Evolutionary conservation across 1,140 invertebrate species (phyloP), one percentile per base, ranked within the genome.

Genomic region (Drosophila repletoides): DNA sequence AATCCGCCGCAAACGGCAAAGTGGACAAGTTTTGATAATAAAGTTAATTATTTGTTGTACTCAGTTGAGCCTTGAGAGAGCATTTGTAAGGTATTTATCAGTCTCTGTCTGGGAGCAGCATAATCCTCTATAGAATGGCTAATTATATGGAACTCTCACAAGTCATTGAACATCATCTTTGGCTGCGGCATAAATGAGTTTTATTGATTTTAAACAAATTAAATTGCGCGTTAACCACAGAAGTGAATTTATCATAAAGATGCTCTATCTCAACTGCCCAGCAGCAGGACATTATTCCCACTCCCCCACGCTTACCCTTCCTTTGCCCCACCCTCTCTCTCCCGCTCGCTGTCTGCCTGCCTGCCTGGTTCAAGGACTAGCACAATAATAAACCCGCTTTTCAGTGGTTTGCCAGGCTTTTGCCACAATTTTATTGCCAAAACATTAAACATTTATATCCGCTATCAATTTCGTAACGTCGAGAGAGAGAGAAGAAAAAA

Each of bases 391-490:
- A n/a, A 0, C 33, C 2, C 28, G 15, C 9, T 34, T 31, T 48
- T 53, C 43, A 21, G 24, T 33, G 49, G 45, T 36, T 63, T 34
- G 43, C 31, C 36, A 68, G 51, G 70, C 74, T 56, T 83, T 69
- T 41, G 72, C 60, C 61, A 56, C 56, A 64, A 72, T 86, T 86
- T 86, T 86, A 86, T 86, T 86, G 81, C 80, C 80, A 73, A 87
- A 80, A 86, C 80, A 86, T 86, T 86, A 86, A 86, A 86, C 81
- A 86, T 86, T 86, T 86, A 86, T 86, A 87, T 86, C 81, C 81
- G 80, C 80, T 86, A 86, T 86, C 80, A 86, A 86, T 86, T 86
- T 73, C 68, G 81, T 76, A 60, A 68, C 56, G 80, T 71, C 71
- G 75, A n/a, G n/a, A n/a, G n/a, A n/a, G n/a, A n/a, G n/a, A n/a